phyloP scores from a whole-genome alignment of 2,888 invertebrate genomes.

The Nomada flava region DNA sequence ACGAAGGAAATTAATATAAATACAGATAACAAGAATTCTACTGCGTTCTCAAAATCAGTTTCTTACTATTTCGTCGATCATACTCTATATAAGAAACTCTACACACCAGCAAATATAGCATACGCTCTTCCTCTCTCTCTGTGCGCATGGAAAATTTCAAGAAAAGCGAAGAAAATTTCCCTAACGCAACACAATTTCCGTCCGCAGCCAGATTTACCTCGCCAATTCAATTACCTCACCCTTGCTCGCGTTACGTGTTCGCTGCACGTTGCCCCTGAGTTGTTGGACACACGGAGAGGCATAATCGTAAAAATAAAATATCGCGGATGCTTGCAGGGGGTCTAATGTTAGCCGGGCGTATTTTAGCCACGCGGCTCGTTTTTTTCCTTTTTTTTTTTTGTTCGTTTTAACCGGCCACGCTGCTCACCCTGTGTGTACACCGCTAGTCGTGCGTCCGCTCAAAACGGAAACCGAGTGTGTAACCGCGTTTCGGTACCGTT shows the following conservation, averaged over 20 bases:
- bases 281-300: not conserved
- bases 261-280: not conserved
- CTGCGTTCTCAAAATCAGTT: no score
- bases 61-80: no score
- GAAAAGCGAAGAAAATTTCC: not conserved
- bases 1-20: no score
- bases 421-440: conserved; percentile 49
- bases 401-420: conserved; percentile 45
- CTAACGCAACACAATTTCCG: not conserved
- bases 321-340: conserved; percentile 36
- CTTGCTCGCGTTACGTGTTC: not conserved
- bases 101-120: no score
- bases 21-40: no score
- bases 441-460: conserved; percentile 50
- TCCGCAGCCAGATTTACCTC: not conserved
- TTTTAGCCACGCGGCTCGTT: conserved; percentile 54
- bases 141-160: no score
- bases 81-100: no score
- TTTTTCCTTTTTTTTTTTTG: not conserved
- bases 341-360: conserved; percentile 67
- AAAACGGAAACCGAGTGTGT: conserved; percentile 67
- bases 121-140: no score
- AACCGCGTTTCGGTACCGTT: conserved; percentile 68
- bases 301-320: conserved; percentile 69
- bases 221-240: conserved; percentile 22